Percentiles rank a stretch among this genome's conserved stretches.
phyloP scores from a whole-genome alignment of 2,888 invertebrate species.

The Buathra laborator region DNA sequence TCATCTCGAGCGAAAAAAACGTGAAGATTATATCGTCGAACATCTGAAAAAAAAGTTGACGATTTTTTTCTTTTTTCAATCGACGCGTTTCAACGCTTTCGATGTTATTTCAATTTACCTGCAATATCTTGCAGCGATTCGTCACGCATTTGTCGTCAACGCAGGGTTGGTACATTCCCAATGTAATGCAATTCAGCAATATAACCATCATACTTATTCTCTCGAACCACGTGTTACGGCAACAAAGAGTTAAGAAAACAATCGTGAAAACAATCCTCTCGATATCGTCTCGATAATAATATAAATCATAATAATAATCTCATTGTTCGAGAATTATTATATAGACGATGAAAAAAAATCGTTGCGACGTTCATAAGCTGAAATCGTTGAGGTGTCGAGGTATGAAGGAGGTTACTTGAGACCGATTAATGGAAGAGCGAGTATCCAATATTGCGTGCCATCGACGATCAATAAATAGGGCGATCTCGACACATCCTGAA shows the following conservation, averaged over 20 bases:
- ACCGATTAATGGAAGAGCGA: slow-evolving; percentile 3
- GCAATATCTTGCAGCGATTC: slow-evolving; percentile 95
- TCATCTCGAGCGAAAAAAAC: slow-evolving; percentile 99
- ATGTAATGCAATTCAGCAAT: slow-evolving; percentile 98
- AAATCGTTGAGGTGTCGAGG: neutral
- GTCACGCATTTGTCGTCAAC: slow-evolving; percentile 96
- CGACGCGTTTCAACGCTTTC: neutral
- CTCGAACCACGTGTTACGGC: slow-evolving; percentile 96
- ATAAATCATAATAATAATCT: neutral
- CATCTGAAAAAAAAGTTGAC: slow-evolving; percentile 87
- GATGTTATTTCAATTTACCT: slow-evolving; percentile 88
- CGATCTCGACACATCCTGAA: neutral
- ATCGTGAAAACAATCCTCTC: neutral
- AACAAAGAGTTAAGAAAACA: neutral
- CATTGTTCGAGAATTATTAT: neutral
- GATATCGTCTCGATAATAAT: neutral
- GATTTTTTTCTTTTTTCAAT: slow-evolving; percentile 18
- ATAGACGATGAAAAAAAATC: neutral
- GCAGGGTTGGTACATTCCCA: slow-evolving; percentile 99
- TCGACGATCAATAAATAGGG: slow-evolving; percentile 20
- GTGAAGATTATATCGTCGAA: slow-evolving; percentile 99
- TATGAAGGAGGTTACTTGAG: neutral
- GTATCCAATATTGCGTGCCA: neutral
- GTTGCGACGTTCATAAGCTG: neutral
- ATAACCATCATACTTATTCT: slow-evolving; percentile 99